These are phyloP conservation scores for Phyllotreta striolata DNA, from an alignment of 2,888 invertebrate species.

Conservation along the genomic window DNA sequence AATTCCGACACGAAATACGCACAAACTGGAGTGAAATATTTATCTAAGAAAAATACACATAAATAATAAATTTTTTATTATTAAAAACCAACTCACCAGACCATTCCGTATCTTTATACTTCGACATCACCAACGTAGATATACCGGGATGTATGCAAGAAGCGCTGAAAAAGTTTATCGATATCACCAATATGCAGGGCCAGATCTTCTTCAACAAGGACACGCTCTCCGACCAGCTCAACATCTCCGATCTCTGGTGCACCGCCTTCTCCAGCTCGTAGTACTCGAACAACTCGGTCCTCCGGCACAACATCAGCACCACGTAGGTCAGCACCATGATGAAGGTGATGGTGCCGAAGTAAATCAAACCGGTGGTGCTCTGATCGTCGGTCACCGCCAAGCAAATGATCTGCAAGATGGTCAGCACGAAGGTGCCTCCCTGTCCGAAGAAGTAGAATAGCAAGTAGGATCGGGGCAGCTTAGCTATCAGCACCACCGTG, in stretches of 20 bases:
- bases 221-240: constrained; percentile 4
- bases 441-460: constrained; percentile 11
- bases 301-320: not conserved
- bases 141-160: not conserved
- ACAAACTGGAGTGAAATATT: constrained; percentile 11
- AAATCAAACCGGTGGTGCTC: not conserved
- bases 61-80: too few species aligned
- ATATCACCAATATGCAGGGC: not conserved
- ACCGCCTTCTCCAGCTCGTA: not conserved
- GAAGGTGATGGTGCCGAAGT: constrained; percentile 3
- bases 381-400: constrained; percentile 3
- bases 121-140: constrained; percentile 1
- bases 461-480: constrained; percentile 8
- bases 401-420: constrained; percentile 7
- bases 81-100: constrained; percentile 1
- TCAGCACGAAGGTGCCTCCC: constrained; percentile 2
- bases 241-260: not conserved
- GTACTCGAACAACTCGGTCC: not conserved
- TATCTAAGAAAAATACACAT: not conserved
- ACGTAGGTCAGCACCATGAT: not conserved
- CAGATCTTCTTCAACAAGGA: not conserved
- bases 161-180: not conserved
- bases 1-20: not conserved
- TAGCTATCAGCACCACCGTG: constrained; percentile 10
- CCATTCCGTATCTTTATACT: not conserved